Base-by-base conservation (phyloP, 2,113 vertebrate species). In the Pteronura brasiliensis region DNA sequence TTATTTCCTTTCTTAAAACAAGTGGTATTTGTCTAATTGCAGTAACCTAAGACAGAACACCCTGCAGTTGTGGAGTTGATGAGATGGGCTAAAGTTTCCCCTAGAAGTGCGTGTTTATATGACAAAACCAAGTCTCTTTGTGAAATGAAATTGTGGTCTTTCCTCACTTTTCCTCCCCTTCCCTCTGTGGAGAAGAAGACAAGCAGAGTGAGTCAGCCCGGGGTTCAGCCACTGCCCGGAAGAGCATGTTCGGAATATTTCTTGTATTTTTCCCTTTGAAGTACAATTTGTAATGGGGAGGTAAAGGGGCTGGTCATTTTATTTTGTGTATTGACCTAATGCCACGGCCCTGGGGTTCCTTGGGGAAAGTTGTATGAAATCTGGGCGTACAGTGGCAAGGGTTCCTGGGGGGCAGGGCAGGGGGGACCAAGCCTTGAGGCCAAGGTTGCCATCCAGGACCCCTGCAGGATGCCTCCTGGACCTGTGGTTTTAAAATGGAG, bases 291-390 rank as follows among this genome's bases (percentile, higher is more conserved):
- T 44, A 52, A 34, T 18, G 82, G 4, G 4, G 3, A 79, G 8
- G 13, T 29, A 9, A 59, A 76, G 52, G 47, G 71, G 15, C 39
- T 14, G 59, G 91, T 65, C 3, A 0, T n/a, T 80, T 47, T n/a
- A 13, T 86, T 92, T 79, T 81, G 65, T 49, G 7, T 17, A 0
- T 23, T 52, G 11, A 1, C 57, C 87, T 52, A 7, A 27, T 0
- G 0, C 47, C 6, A 0, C 23, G 36, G 49, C 23, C 0, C 0
- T 29, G 29, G 47, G 27, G 42, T 74, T 23, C 79, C 10, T 59
- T 2, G 0, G 0, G 74, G 39, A 57, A 42, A 8, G 14, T 2
- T 47, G 39, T 27, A 3, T n/a, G 29, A 47, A 27, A 23, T 57
- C 9, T 0, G 49, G n/a, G 49, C 10, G 0, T 14, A 6, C 31